Evolutionary conservation across 1,140 invertebrate genomes (phyloP), one percentile per base, ranked within the genome.

Genomic region (Pseudomyrmex sp.): DNA sequence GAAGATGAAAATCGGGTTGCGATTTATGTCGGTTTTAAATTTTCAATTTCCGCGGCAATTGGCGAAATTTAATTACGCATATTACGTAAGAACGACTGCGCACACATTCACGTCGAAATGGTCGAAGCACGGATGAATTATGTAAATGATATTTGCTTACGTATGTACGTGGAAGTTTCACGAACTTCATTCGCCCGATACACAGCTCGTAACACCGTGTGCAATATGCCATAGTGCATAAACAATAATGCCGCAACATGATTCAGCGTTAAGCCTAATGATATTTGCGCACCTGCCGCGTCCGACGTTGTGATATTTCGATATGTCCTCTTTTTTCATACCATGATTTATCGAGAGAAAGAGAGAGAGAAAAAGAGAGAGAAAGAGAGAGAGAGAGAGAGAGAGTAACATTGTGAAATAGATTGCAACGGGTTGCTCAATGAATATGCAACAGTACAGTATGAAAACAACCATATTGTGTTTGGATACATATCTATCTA

Each of bases 241-340:
- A 82, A 82, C 79, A 82, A 35, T 35, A 35, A 82, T 82, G 70
- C 48, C 18, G 48, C 58, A 75, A 63, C 58, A 75, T 82, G 68
- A 75, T 82, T 75, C 56, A 82, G 72, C 70, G 72, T 75, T 82
- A 82, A 73, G 79, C 72, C 68, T 82, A 75, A 82, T 82, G 68
- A 82, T 75, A 82, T 82, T 82, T 82, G 59, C 23, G 15, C 61
- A 75, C 13, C 70, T 74, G 58, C 58, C 18, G 13, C 50, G 18
- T 5, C 2, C 62, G 48, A 61, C 54, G 3, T 50, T 61, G 46
- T 48, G 20, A 70, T 35, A 35, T 44, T 50, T 50, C 20, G 50
- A 80, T 72, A 50, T 23, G 20, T 35, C 44, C 20, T 69, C 68
- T 52, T 46, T 48, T 44, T 18, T 35, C 20, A 48, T 12, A 1